Base-by-base conservation (phyloP, 2,797 vertebrate genomes). In the Sparus aurata region DNA sequence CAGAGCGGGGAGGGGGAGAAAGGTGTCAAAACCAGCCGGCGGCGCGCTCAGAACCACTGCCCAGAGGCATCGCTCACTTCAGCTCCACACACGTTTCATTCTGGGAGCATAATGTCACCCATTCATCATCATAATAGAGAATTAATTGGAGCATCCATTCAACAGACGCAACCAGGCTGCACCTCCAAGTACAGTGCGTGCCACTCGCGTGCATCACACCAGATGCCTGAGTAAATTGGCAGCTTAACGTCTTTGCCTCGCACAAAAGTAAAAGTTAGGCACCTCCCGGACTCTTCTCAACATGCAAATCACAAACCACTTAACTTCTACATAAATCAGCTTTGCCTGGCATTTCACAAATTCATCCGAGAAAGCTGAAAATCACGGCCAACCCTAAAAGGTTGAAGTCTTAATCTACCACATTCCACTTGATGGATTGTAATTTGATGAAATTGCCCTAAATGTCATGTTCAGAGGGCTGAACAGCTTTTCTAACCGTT, bases 11-110 rank as follows among this genome's bases (percentile, higher is more conserved):
- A 72, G 64, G 15, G 22, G 43, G 3, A 34, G 69, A 53, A 65
- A 70, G 64, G 73, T 72, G 89, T 86, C 55, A 88, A 81, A 84
- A 84, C 57, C 77, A 82, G 54, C 54, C 84, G 87, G 81, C 70
- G 71, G 64, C 34, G 49, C 68, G 43, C 64, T 63, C 64, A 20
- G 12, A 87, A 72, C 63, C 55, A 5, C 65, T 18, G 82, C 85
- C 82, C 22, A n/a, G 54, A 83, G 89, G 89, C 84, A 43, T 38
- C 55, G 23, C 55, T 87, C 73, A 69, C 74, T 78, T 73, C 85
- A 71, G 49, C 65, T 30, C 3, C 82, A 55, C 20, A 34, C 80
- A 72, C 59, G 76, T 60, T 74, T 87, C 76, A 79, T 64, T 38
- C 73, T 74, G 63, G 0, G n/a, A 23, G 58, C 41, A 41, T 53